Evolutionary conservation across 2,797 vertebrate genomes (phyloP), one percentile per base, ranked within the genome.

Genomic region (Fratercula arctica): DNA sequence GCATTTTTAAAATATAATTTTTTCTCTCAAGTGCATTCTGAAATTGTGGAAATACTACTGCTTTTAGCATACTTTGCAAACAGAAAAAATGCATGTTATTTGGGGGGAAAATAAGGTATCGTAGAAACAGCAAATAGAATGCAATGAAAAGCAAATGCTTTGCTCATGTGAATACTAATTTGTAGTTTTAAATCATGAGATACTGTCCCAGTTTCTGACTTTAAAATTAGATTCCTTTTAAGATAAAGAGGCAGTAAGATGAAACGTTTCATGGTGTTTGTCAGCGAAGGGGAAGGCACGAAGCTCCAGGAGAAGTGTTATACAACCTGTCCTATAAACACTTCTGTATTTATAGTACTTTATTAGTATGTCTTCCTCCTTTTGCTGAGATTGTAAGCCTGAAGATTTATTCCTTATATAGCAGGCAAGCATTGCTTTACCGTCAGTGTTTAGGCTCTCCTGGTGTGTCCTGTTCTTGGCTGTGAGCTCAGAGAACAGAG

Each of bases 171-270:
- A 87, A 86, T 91, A 19, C 33, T 85, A 78, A 85, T 35, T 68
- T 89, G 26, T 37, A 20, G 51, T 25, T 93, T 90, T 73, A 89
- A 85, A 76, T 82, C 48, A 69, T 77, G 31, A 90, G 28, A 8
- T 50, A 54, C 3, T 87, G 84, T 29, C 76, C 68, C 57, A 77
- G 39, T 85, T 96, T 90, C 72, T 83, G 33, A 31, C 68, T 63
- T 85, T 54, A 90, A 93, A 93, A 83, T 85, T 79, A 89, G 67
- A 76, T 70, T 70, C 33, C 28, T 70, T 95, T 90, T 82, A 87
- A 48, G 45, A 61, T 53, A 88, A 88, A 75, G 64, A 83, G 26
- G 31, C 85, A 85, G 78, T 17, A 78, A 89, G 64, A 90, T 50
- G 28, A 95, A 94, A 82, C 1, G 0, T 54, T 79, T 81, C 0